Evolutionary conservation across 1,140 invertebrate genomes (phyloP), one percentile per base, ranked within the genome.

Genomic region (Drosophila guanche): DNA sequence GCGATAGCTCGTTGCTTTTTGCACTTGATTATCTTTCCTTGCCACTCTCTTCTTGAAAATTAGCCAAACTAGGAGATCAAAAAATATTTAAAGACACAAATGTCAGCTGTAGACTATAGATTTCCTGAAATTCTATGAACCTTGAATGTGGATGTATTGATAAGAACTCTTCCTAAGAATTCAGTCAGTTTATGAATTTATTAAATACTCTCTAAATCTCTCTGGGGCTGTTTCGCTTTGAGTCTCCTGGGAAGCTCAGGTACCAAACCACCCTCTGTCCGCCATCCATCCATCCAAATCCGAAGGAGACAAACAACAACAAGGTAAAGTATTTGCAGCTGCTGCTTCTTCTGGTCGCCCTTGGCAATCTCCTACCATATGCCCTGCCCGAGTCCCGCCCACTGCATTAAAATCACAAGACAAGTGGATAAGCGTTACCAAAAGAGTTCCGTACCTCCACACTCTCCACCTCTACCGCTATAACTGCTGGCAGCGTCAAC

Each of bases 371-470:
- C 77, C 66, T 62, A 53, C 67, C 77, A 73, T 80, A 63, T 62
- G 77, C 77, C 40, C 14, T 14, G n/a, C 37, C 37, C 4, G 33
- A 37, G 65, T 66, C 60, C 59, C 75, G 61, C 81, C 77, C 77
- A 88, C 81, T 88, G 58, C 81, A 88, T 88, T 77, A 86, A 86
- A 85, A 85, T 85, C 80, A 86, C 76, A 81, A 86, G 77, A 86
- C 73, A 85, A 85, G 80, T 85, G 81, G 80, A 86, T 85, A 85
- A 85, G 77, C 80, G 73, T 85, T 86, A 76, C 80, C 80, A 76
- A 84, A 84, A 85, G 80, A 79, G 51, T 58, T 56, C 52, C 61
- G 1, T 12, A 25, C 42, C 56, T 22, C 22, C 23, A 10, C 62
- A 8, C 3, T 12, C 33, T 25, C 16, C 10, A 22, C 42, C 53